phyloP scores from a whole-genome alignment of 2,113 vertebrate species.

The Malurus cyaneus region DNA sequence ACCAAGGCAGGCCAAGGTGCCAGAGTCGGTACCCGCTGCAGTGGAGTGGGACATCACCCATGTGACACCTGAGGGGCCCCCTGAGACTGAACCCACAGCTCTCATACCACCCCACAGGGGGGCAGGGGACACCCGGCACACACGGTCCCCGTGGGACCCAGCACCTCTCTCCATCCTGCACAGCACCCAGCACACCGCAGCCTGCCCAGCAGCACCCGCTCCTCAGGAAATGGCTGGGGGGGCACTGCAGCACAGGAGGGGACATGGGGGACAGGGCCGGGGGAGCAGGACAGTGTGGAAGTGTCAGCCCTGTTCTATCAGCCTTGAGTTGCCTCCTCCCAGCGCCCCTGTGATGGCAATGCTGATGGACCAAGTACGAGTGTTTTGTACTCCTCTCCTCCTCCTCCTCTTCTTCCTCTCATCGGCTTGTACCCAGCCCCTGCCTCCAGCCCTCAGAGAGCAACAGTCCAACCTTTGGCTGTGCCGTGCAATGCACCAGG shows the following conservation, averaged over 20 bases:
- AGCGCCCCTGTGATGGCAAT: conserved; percentile 70
- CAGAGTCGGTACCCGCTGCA: accelerated
- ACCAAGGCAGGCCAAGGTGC: too few species aligned
- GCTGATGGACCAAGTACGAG: conserved; percentile 69
- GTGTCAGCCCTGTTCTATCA: conserved; percentile 72
- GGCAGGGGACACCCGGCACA: not conserved
- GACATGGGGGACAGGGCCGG: not conserved
- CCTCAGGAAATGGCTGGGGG: not conserved
- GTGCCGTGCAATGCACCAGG: conserved; percentile 85
- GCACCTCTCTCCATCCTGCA: not conserved
- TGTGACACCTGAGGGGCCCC: not conserved
- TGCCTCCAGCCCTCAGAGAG: conserved; percentile 77
- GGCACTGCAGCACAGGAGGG: not conserved
- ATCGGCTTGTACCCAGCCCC: conserved; percentile 89
- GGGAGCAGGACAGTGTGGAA: not conserved
- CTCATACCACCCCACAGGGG: accelerated
- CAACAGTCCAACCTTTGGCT: conserved; percentile 91
- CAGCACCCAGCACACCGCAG: not conserved
- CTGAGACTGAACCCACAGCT: not conserved
- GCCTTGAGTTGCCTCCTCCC: conserved; percentile 78
- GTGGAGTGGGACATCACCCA: accelerated
- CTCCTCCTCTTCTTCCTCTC: conserved; percentile 78
- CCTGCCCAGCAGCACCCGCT: not conserved
- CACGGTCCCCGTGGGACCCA: accelerated
- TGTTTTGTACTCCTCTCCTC: conserved; percentile 60